Conservation (phyloP, 2,113 vertebrate species). For the Otocyon megalotis region DNA sequence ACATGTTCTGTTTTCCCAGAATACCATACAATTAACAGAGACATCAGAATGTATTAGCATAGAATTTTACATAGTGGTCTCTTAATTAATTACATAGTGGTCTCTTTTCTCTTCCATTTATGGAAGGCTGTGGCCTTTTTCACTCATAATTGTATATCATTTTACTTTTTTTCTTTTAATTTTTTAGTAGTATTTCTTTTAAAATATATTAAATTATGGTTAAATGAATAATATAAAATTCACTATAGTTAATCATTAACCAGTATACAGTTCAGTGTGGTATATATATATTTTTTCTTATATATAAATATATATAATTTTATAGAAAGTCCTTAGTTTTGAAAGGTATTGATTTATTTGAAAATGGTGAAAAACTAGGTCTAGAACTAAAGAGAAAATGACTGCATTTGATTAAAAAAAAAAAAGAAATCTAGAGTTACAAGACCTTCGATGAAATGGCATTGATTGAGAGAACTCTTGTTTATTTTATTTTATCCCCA, state of each 20-base stretch:
- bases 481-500: conserved; percentile 61
- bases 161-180: not conserved
- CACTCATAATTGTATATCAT: not conserved
- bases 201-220: not conserved
- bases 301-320: not conserved
- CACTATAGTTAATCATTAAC: not conserved
- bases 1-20: not conserved
- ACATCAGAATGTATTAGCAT: not conserved
- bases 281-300: not conserved
- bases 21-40: not conserved
- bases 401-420: conserved; percentile 55
- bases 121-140: not conserved
- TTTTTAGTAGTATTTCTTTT: not conserved
- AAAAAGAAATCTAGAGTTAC: conserved; percentile 25
- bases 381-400: conserved; percentile 53
- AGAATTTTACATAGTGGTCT: not conserved
- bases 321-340: not conserved
- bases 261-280: not conserved
- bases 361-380: conserved; percentile 9
- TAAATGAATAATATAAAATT: not conserved
- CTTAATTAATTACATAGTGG: not conserved
- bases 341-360: not conserved
- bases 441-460: conserved; percentile 65
- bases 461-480: conserved; percentile 59
- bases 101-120: not conserved